A percentile compares a stretch with the other conserved stretches of the same genome.
Evolutionary conservation across 2,113 vertebrate species (phyloP).

Genomic region (Polypterus senegalus): DNA sequence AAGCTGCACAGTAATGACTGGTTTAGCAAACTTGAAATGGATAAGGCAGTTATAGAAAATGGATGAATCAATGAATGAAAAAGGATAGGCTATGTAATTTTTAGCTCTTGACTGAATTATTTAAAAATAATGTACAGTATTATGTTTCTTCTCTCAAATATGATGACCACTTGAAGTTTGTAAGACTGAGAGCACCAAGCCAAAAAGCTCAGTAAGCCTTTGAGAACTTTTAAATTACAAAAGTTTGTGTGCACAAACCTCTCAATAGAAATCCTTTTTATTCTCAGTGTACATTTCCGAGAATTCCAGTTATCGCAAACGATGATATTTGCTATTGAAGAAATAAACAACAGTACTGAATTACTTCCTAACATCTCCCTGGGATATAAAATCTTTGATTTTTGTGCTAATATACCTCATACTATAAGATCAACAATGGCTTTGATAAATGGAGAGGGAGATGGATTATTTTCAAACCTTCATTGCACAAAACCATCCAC

Average conservation of each 20-base stretch:
- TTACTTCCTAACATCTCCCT: constrained; percentile 7
- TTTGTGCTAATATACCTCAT: background rate
- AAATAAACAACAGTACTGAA: constrained; percentile 7
- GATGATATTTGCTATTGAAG: constrained; percentile 14
- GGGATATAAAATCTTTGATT: constrained; percentile 5
- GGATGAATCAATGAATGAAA: too few species aligned
- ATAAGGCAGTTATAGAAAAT: too few species aligned
- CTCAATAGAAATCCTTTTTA: background rate
- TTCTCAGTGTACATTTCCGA: constrained; percentile 3
- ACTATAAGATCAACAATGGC: constrained; percentile 1
- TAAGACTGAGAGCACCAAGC: background rate
- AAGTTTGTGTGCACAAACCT: background rate
- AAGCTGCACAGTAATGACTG: too few species aligned
- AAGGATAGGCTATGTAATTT: too few species aligned
- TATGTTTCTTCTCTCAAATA: background rate
- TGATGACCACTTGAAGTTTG: background rate
- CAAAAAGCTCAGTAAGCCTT: background rate
- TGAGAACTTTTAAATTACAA: background rate
- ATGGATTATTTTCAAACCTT: background rate
- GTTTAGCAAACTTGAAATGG: too few species aligned
- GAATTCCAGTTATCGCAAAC: constrained; percentile 6
- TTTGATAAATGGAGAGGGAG: background rate
- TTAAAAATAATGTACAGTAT: background rate
- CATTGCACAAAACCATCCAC: background rate
- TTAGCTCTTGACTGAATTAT: too few species aligned